These are phyloP conservation scores for Augochlorella aurata DNA, from an alignment of 2,888 invertebrate species.

Conservation along the genomic window DNA sequence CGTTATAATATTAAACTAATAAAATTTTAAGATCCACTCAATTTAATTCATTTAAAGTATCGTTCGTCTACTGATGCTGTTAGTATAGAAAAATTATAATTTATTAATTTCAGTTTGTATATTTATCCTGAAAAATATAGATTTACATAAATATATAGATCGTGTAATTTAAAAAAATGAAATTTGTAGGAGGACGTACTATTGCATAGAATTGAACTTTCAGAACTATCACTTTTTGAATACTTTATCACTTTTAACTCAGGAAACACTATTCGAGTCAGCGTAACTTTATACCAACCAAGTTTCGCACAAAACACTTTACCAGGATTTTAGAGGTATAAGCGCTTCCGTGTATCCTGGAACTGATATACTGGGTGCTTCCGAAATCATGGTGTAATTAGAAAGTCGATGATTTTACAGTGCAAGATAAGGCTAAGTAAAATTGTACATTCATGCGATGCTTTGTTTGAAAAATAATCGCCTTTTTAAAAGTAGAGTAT, in stretches of 20 bases:
- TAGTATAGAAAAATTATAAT: no score
- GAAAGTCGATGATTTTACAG: background rate
- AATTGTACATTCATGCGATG: background rate
- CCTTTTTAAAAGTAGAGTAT: background rate
- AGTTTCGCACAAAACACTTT: constrained; percentile 2
- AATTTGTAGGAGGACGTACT: background rate
- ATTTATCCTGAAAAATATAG: no score
- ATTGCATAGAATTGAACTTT: background rate
- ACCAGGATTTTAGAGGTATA: constrained; percentile 1
- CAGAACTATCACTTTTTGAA: background rate
- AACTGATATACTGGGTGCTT: background rate
- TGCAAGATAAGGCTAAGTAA: background rate
- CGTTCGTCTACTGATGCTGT: no score
- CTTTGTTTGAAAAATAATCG: background rate
- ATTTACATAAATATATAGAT: no score
- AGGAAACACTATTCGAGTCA: background rate
- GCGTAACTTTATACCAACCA: background rate
- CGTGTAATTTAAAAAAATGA: no score
- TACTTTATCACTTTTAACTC: background rate
- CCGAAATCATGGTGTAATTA: background rate
- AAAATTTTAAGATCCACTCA: no score
- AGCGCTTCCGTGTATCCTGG: background rate
- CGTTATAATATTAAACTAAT: no score
- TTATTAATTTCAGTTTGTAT: no score
- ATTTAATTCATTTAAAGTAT: no score